Conservation (phyloP, 2,113 vertebrate species). For the Phyllopteryx taeniolatus region DNA sequence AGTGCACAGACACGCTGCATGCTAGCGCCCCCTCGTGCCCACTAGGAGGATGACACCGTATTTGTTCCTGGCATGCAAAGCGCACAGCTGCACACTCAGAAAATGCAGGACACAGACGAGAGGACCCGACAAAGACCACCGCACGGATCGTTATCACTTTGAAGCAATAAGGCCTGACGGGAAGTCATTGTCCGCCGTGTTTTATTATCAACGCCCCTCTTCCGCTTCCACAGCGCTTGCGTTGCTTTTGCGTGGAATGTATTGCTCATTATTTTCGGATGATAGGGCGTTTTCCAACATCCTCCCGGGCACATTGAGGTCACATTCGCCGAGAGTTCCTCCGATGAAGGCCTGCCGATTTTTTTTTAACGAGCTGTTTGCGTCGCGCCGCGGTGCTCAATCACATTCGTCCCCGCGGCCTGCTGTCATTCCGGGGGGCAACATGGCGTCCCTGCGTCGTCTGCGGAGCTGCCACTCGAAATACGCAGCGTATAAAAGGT, state of each 20-base stretch:
- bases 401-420: slow-evolving; percentile 35
- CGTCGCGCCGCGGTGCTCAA: slow-evolving; percentile 29
- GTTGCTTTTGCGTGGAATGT: neutral
- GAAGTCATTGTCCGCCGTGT: neutral
- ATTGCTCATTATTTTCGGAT: neutral
- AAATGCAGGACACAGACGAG: slow-evolving; percentile 1
- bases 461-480: slow-evolving; percentile 14
- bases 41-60: slow-evolving; percentile 34
- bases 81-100: neutral
- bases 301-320: neutral
- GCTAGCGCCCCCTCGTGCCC: slow-evolving; percentile 68
- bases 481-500: slow-evolving; percentile 23
- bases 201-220: neutral
- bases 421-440: slow-evolving; percentile 3
- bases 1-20: slow-evolving; percentile 28
- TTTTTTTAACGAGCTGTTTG: slow-evolving; percentile 52
- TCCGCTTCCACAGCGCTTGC: neutral
- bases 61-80: neutral
- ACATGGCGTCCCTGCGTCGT: too few species aligned
- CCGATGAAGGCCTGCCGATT: slow-evolving; percentile 26
- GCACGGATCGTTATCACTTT: slow-evolving; percentile 31
- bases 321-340: neutral
- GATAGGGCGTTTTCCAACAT: neutral
- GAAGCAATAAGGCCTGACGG: slow-evolving; percentile 18
- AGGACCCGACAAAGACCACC: slow-evolving; percentile 18